Evolutionary conservation across 2,797 vertebrate genomes (phyloP), one percentile per base, ranked within the genome.

Genomic region (Melanotaenia maccullochi): DNA sequence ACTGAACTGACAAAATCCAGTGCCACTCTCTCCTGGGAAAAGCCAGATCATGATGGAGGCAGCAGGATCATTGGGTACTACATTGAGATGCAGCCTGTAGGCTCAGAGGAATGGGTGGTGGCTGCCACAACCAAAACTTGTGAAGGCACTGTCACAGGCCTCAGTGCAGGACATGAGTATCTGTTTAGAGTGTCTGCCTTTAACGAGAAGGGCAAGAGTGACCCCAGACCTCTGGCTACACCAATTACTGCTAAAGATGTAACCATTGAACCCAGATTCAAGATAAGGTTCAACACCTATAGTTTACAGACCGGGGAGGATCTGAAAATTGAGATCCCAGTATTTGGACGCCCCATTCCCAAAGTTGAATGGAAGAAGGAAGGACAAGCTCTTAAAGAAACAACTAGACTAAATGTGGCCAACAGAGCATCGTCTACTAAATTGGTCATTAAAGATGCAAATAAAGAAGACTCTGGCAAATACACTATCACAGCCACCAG

Each of bases 151-250:
- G 93, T 99, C 69, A 92, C 94, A 73, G 96, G 97, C 76, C 93
- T 99, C 77, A 99, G 94, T 81, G 78, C 95, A 84, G 97, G 97
- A 73, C 96, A 99, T 58, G 97, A 99, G 84, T 99, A 99, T 78
- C 91, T 95, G 42, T 98, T 99, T 83, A 96, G 92, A 92, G 93
- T 99, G 65, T 94, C 95, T 70, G 97, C 98, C 84, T 98, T 96
- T 79, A 99, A 99, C 40, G 97, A 99, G 78, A 99, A 99, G 90
- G 98, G 98, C 63, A 98, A 93, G 88, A 99, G 98, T 52, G 98
- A 99, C 85, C 96, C 97, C 65, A 96, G 96, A 86, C 25, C 95
- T 79, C 92, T 99, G 75, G 96, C 94, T 81, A 87, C 95, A 75
- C 96, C 97, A 65, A 97, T 99, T 51, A 96, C 96, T 86, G 97